Base-by-base conservation (phyloP, 2,113 vertebrate genomes). In the Scytalopus superciliaris region DNA sequence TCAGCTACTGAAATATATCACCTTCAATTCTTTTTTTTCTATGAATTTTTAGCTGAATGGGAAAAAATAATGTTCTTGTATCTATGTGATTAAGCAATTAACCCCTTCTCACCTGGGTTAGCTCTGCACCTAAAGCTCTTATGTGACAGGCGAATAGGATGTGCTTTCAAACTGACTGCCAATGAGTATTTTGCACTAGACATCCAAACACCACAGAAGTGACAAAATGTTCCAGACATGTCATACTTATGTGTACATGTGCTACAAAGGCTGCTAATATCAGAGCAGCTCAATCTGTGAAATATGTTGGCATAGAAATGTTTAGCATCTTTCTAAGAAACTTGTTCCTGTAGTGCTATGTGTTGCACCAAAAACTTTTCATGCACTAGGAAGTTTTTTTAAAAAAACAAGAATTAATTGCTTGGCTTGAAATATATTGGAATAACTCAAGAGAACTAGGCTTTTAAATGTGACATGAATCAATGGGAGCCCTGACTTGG, bases 381-480 rank as follows among this genome's bases (percentile, higher is more conserved):
- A 59, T 84, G 80, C 25, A 62, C 66, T 77, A 28, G 45, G 25
- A 84, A 93, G 81, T 78, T 94, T 89, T 94, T 89, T 94, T 79
- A 50, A 52, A 66, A 77, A 97, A 90, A 22, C 22, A 81, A 63
- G 40, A 93, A 97, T 97, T 97, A 97, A 97, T 89, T 96, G 74
- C 81, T 95, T 96, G 76, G 73, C 82, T 96, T 96, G 85, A 96
- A 97, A 94, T 88, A 77, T 66, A 77, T 62, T 93, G 83, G 88
- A 97, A 97, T 97, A 98, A 97, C 94, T 98, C 97, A 96, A 91
- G 96, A 97, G 84, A 96, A 95, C 78, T 33, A 73, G 85, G 95
- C 95, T 97, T 97, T 98, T 97, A 97, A 94, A 96, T 84, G 74
- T 94, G 96, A 96, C 94, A 96, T 97, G 97, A 97, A 98, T 98